Evolutionary conservation across 2,888 invertebrate species (phyloP).

Genomic region (Oeneis ivallda): DNA sequence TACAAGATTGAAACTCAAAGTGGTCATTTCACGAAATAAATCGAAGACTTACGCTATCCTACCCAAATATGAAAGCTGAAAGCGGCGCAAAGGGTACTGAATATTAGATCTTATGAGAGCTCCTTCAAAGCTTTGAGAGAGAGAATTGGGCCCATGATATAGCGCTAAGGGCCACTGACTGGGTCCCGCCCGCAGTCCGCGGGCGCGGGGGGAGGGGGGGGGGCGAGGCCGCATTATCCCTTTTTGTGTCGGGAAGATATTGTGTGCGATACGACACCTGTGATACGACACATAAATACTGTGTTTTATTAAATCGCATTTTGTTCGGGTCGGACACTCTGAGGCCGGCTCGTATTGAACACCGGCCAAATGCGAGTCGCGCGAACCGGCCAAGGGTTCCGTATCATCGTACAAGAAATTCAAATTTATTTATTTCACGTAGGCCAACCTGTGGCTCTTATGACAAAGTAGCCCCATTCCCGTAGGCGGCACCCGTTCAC

Average conservation of each 20-base stretch:
- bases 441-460: too few relatives aligned
- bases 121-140: conserved; percentile 1
- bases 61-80: not conserved
- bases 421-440: too few relatives aligned
- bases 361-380: too few relatives aligned
- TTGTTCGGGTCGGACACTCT: not conserved
- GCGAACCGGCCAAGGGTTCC: too few relatives aligned
- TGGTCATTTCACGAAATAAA: not conserved
- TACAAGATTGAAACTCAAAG: not conserved
- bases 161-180: not conserved
- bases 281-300: not conserved
- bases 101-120: conserved; percentile 1
- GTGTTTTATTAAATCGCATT: not conserved
- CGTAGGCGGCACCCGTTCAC: too few relatives aligned
- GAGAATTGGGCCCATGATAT: not conserved
- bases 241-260: not conserved
- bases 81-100: not conserved
- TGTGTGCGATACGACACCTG: not conserved
- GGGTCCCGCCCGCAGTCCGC: not conserved
- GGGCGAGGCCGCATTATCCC: not conserved
- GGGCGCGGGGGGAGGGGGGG: too few relatives aligned
- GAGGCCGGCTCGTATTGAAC: not conserved
- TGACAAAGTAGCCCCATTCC: too few relatives aligned
- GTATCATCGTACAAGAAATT: too few relatives aligned
- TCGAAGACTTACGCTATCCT: not conserved